phyloP scores from a whole-genome alignment of 37 sponge, comb jelly and placozoan species.

The Axinella damicornis region DNA sequence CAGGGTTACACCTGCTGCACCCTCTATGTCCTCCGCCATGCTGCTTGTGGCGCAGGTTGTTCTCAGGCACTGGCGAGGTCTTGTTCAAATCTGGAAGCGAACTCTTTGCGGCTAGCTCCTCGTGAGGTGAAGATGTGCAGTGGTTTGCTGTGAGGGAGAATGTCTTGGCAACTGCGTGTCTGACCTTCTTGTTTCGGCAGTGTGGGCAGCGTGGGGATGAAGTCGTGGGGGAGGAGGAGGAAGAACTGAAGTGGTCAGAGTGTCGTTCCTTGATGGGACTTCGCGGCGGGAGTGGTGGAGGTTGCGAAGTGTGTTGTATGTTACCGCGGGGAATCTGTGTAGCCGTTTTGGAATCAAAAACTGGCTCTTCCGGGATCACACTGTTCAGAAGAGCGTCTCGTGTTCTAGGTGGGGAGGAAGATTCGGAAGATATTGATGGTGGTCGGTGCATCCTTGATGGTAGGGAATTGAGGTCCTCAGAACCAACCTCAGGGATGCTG shows the following conservation, averaged over 20 bases:
- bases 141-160: conserved; percentile 30
- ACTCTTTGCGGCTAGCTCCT: conserved; percentile 5
- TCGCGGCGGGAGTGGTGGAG: conserved; percentile 58
- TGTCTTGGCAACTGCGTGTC: conserved; percentile 33
- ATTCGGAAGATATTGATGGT: no score
- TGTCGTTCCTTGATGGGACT: conserved; percentile 46
- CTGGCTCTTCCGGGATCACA: no score
- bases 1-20: conserved; percentile 1
- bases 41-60: conserved; percentile 7
- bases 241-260: conserved; percentile 2
- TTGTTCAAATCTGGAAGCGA: conserved; percentile 56
- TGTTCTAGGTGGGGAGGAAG: no score
- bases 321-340: no score
- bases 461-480: no score
- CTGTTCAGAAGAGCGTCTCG: background rate
- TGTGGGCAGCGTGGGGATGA: conserved; percentile 20
- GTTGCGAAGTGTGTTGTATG: no score
- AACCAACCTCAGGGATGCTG: no score
- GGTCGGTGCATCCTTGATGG: no score
- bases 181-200: conserved; percentile 23
- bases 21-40: conserved; percentile 14
- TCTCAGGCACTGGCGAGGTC: background rate
- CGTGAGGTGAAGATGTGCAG: background rate
- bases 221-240: conserved; percentile 22
- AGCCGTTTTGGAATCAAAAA: no score